Base-by-base conservation (phyloP, 2,888 invertebrate genomes). In the Cephus runcator region DNA sequence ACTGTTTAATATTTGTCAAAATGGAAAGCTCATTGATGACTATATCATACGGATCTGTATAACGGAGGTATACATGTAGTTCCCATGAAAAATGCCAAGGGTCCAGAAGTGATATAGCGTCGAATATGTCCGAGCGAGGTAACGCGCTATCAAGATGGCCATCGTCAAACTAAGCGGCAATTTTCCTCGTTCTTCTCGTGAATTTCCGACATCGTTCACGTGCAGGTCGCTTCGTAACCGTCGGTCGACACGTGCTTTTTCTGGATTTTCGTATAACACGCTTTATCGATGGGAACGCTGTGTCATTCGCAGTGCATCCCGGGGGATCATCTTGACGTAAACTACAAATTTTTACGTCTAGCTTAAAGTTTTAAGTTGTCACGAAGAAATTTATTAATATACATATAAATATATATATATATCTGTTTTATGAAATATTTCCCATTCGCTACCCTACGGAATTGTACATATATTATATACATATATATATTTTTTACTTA, bases 1-100 rank as follows among this genome's bases (percentile, higher is more conserved):
- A 83, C 82, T 79, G 83, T 83, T 83, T 81, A 83, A 83, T 83
- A 83, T 81, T 81, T 79, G 80, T 79, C 80, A 78, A 77, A 77
- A 76, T 31, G 12, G 73, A 34, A 69, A 68, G 31, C 4, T 34
- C 75, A 78, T 34, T 12, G 34, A 35, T 12, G 73, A 35, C 30
- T 34, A 35, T 40, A 40, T 40, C 15, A 40, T 23, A 9, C 9
- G 56, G 23, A 56, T 56, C 23, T 56, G 6, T 74, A 35, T 34
- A 74, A 15, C 23, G 11, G 12, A 35, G 74, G 9, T 36, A 34
- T 36, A 34, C 35, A 11, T 12, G 36, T 33, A 74, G 34, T n/a
- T 74, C 2, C 35, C 12, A 12, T 35, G 74, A 74, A 34, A 74
- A 74, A 74, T 36, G 74, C 74, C 34, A 34, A 74, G 35, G 74